Base-by-base conservation (phyloP, 2,888 invertebrate genomes). In the Protonemura montana region DNA sequence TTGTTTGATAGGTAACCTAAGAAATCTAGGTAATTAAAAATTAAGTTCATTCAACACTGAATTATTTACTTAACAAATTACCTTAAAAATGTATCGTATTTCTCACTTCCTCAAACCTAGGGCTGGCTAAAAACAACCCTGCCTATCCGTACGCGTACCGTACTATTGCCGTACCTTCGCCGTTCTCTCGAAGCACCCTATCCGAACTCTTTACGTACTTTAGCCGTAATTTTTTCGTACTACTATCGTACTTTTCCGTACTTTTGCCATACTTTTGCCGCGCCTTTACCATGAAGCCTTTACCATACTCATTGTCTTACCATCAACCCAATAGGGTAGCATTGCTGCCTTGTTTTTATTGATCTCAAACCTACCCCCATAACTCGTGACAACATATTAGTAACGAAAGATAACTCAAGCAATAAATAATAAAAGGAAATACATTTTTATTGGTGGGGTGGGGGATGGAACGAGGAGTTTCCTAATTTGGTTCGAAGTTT, bases 11-110 rank as follows among this genome's bases (percentile, higher is more conserved):
- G 21, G 1, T 59, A 21, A 16, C 26, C 28, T 21, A 84, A 28
- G 13, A 76, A 84, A 84, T 76, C 84, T 76, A 21, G 21, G 59
- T 59, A 84, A 84, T 84, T 84, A 84, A 84, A 84, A 76, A 84
- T 84, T 84, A 76, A 84, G 76, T 76, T 29, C 0, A 16, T 76
- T 28, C 27, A 29, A 84, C 84, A 84, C 16, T 76, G 76, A 27
- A 59, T 84, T 29, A 76, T 84, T 84, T 84, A 84, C 42, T 59
- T 59, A 26, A 29, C 59, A 59, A 84, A 84, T 84, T 84, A 76
- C 21, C 84, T 76, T 29, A 81, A 30, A 21, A 59, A 81, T n/a
- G 81, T 10, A 78, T 26, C 26, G 78, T 78, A 16, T 78, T 26
- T 78, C 27, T 78, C 28, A 21, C 78, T 10, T 78, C 10, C 28